Percentiles rank a stretch among this genome's conserved stretches.
phyloP scores from a whole-genome alignment of 2,888 invertebrate genomes.

The Nasonia oneida region DNA sequence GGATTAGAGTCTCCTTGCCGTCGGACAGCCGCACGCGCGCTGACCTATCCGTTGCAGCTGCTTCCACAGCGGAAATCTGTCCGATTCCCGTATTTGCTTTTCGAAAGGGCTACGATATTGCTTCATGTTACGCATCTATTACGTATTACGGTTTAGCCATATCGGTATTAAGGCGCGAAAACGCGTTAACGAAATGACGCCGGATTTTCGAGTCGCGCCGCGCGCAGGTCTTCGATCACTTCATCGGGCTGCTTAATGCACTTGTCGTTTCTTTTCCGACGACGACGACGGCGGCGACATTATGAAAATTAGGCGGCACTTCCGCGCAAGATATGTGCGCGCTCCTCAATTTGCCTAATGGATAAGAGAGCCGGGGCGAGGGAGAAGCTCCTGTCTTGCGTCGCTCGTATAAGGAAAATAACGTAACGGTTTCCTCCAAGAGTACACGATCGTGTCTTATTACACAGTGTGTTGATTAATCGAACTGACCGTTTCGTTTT shows the following conservation, averaged over 20 bases:
- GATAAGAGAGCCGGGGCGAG: slow-evolving; percentile 64
- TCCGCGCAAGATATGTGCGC: slow-evolving; percentile 49
- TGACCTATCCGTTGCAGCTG: slow-evolving; percentile 61
- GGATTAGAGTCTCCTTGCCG: slow-evolving; percentile 54
- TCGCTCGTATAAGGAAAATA: slow-evolving; percentile 20
- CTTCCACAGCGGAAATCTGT: not conserved
- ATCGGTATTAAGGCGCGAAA: not conserved
- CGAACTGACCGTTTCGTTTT: not conserved
- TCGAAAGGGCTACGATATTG: slow-evolving; percentile 29
- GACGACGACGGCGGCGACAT: slow-evolving; percentile 61
- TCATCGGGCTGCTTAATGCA: slow-evolving; percentile 54
- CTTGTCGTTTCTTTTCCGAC: slow-evolving; percentile 33
- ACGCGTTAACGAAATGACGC: slow-evolving; percentile 10
- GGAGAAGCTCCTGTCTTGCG: not conserved
- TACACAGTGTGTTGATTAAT: slow-evolving; percentile 35
- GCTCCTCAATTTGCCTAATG: slow-evolving; percentile 73
- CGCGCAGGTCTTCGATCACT: slow-evolving; percentile 46
- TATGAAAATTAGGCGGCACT: slow-evolving; percentile 73
- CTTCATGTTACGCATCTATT: not conserved
- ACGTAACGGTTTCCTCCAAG: slow-evolving; percentile 31
- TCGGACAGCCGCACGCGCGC: slow-evolving; percentile 39
- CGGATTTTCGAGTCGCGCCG: not conserved
- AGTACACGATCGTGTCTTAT: slow-evolving; percentile 21
- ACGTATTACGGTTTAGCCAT: not conserved
- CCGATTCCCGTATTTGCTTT: slow-evolving; percentile 12